Evolutionary conservation across 2,797 vertebrate species (phyloP).

Genomic region (Myotis myotis): DNA sequence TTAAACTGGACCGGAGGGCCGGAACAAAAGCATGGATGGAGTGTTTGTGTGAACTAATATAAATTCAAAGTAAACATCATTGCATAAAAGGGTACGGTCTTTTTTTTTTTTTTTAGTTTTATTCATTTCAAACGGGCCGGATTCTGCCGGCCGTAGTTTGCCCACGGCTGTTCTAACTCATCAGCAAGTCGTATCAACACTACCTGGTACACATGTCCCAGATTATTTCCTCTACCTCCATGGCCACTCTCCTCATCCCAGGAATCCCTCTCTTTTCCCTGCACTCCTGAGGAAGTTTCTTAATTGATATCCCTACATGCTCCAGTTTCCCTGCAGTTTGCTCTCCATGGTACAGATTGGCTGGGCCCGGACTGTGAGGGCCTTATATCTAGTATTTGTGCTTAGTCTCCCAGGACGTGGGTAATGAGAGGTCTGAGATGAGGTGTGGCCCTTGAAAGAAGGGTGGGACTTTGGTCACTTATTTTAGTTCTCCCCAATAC

Average conservation of each 20-base stretch:
- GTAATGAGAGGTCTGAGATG: neutral
- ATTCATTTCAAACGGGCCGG: too few relatives aligned
- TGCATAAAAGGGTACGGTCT: too few relatives aligned
- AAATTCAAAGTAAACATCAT: too few relatives aligned
- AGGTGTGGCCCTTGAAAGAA: neutral
- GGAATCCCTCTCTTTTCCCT: neutral
- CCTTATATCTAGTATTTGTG: neutral
- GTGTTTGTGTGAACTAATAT: too few relatives aligned
- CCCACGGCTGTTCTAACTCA: too few relatives aligned
- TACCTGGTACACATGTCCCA: neutral
- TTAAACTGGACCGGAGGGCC: too few relatives aligned
- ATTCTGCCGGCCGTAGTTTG: too few relatives aligned
- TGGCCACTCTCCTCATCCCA: accelerated
- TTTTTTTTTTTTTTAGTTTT: too few relatives aligned
- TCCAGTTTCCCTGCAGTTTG: neutral
- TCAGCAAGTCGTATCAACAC: neutral
- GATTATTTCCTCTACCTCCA: neutral
- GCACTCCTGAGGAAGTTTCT: neutral
- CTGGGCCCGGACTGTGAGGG: neutral
- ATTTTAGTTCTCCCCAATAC: neutral
- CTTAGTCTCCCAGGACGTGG: neutral
- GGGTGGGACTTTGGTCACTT: neutral
- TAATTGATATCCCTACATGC: accelerated
- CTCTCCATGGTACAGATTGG: neutral
- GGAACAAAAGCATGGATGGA: too few relatives aligned